Base-by-base conservation (phyloP, 2,113 vertebrate species). In the Periophthalmodon schlosseri region DNA sequence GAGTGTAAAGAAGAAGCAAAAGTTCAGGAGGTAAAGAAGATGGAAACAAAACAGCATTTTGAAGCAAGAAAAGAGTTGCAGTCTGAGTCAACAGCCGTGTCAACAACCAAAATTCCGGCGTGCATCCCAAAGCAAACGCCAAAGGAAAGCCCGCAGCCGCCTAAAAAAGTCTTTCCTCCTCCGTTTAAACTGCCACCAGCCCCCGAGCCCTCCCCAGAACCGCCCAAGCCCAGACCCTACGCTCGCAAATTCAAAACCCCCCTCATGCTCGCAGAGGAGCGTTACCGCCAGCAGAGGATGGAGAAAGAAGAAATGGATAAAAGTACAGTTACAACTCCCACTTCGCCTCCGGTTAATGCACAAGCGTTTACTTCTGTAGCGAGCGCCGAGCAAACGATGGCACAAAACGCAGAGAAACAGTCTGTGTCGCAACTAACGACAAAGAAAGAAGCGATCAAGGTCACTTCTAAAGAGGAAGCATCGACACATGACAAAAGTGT, bases 241-340 rank as follows among this genome's bases (percentile, higher is more conserved):
- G 85, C 91, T 63, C 92, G 93, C 84, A 97, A 96, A 91, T 98
- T 97, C 83, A 97, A 96, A 93, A 98, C 96, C 12, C 96, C 96
- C 54, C 92, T 98, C 84, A 97, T 98, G 96, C 93, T 96, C 1
- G 96, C 96, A 46, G 96, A 97, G 87, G 96, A 98, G 81, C 92
- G 91, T 64, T 98, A 93, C 49, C 94, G 94, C 23, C 94, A 91
- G 74, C 94, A 97, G 78, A 94, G 44, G 58, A 39, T 64, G 39
- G 91, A 91, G 50, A 83, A 84, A 70, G 93, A 96, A 28, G 93
- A 95, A 72, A 82, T 70, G 33, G 94, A 94, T 57, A 95, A 77
- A 73, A 91, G 77, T 72, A 94, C 81, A 79, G 87, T 69, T 21
- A 79, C 75, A 21, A 84, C 86, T 75, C 89, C 93, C 24, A 85